A percentile compares a stretch with the other conserved stretches of the same genome.
Conservation (phyloP, 2,888 invertebrate species). For the Ryuthela nishihirai region DNA sequence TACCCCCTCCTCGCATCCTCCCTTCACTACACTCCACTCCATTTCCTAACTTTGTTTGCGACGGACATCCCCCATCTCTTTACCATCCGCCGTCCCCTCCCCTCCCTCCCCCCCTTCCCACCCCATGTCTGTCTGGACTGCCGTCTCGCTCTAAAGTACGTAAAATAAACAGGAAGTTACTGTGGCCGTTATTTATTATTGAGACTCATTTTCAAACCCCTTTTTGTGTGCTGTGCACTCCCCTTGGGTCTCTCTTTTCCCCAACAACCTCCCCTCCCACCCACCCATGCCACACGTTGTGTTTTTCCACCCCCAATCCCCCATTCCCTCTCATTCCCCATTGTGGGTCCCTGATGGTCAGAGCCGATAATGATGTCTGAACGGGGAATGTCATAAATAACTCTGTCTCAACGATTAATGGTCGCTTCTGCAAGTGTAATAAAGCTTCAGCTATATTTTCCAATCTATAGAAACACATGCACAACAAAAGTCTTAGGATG, state of each 20-base stretch:
- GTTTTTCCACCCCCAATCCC: conserved; percentile 1
- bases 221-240: conserved; percentile 20
- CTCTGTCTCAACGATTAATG: conserved; percentile 38
- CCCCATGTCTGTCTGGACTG: conserved; percentile 11
- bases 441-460: too few relatives aligned
- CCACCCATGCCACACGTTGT: background rate
- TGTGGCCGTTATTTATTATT: conserved; percentile 35
- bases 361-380: conserved; percentile 25
- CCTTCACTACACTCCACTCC: conserved; percentile 17
- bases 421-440: too few relatives aligned
- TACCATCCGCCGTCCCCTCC: conserved; percentile 1
- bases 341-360: conserved; percentile 22
- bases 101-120: conserved; percentile 8
- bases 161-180: conserved; percentile 36
- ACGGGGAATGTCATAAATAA: conserved; percentile 36
- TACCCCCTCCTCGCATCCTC: too few relatives aligned
- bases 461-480: too few relatives aligned
- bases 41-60: conserved; percentile 28
- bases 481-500: too few relatives aligned
- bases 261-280: background rate
- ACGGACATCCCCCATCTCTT: conserved; percentile 23
- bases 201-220: conserved; percentile 36
- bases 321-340: background rate
- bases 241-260: background rate
- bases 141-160: conserved; percentile 12